Percentiles rank a stretch among this genome's conserved stretches.
Evolutionary conservation across 1,140 invertebrate species (phyloP).

Genomic region (Bombus pyrosoma): DNA sequence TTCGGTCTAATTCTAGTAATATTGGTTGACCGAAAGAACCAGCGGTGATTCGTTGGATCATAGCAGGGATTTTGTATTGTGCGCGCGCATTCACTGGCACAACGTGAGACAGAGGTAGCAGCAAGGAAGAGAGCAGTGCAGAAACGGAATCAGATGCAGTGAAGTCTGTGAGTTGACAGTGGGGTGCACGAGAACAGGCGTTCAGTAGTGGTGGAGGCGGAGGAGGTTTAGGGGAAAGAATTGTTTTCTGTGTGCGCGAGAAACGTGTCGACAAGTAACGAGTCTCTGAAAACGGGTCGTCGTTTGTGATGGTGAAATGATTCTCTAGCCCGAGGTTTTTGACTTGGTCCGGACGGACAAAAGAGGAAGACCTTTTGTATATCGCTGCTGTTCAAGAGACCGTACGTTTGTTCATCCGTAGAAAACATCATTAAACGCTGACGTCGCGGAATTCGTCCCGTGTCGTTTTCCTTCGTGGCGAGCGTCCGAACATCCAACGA

Average conservation of each 20-base stretch:
- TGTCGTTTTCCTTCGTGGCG: slow-evolving; percentile 42
- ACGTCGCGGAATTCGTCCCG: slow-evolving; percentile 41
- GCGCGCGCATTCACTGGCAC: slow-evolving; percentile 49
- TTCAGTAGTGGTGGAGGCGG: slow-evolving; percentile 56
- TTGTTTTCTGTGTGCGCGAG: slow-evolving; percentile 61
- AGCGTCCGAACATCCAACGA: slow-evolving; percentile 34
- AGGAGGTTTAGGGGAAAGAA: slow-evolving; percentile 56
- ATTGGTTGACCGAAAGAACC: slow-evolving; percentile 22
- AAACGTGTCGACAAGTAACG: slow-evolving; percentile 42
- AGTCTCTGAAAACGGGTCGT: slow-evolving; percentile 49
- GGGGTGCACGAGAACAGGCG: slow-evolving; percentile 64
- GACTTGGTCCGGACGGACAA: slow-evolving; percentile 43
- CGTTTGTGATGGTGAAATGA: slow-evolving; percentile 63
- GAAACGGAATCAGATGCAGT: slow-evolving; percentile 66
- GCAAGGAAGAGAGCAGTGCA: slow-evolving; percentile 60
- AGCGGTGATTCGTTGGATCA: slow-evolving; percentile 9
- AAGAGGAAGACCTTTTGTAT: slow-evolving; percentile 27
- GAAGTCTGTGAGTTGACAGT: slow-evolving; percentile 68
- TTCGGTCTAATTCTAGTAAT: slow-evolving; percentile 32
- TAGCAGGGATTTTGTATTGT: slow-evolving; percentile 47
- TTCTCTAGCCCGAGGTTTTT: slow-evolving; percentile 57
- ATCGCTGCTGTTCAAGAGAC: slow-evolving; percentile 29
- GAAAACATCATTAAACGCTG: slow-evolving; percentile 45
- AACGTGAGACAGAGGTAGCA: slow-evolving; percentile 55
- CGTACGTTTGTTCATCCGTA: slow-evolving; percentile 43